Percentiles rank a stretch among this genome's conserved stretches.
phyloP scores from a whole-genome alignment of 2,888 invertebrate species.

The Hypena proboscidalis region DNA sequence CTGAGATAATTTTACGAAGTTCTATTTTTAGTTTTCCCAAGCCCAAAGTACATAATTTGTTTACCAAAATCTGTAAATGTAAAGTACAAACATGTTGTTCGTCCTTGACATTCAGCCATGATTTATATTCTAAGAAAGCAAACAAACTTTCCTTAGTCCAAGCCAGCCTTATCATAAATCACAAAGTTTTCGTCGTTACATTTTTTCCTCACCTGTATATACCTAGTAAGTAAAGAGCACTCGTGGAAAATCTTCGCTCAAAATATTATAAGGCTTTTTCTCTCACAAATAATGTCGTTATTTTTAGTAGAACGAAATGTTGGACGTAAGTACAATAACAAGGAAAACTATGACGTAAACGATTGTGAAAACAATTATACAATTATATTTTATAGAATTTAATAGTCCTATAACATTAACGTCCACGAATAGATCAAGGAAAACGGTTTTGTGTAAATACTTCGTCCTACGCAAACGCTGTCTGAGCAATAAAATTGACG shows the following conservation, averaged over 20 bases:
- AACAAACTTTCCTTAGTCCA: constrained; percentile 2
- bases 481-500: not conserved
- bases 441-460: not conserved
- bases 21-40: too few relatives aligned
- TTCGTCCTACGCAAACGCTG: not conserved
- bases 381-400: not conserved
- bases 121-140: constrained; percentile 13
- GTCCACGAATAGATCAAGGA: constrained; percentile 5
- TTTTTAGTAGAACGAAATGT: constrained; percentile 2
- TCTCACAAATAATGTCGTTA: not conserved
- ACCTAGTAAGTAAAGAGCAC: not conserved
- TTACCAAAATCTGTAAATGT: not conserved
- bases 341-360: not conserved
- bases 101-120: constrained; percentile 20
- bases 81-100: not conserved
- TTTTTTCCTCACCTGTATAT: not conserved
- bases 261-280: not conserved
- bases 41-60: too few relatives aligned
- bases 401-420: not conserved
- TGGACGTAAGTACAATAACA: not conserved
- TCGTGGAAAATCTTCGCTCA: not conserved
- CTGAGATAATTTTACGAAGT: too few relatives aligned
- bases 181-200: constrained; percentile 1
- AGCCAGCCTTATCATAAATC: constrained; percentile 6
- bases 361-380: not conserved